Evolutionary conservation across 2,113 vertebrate species (phyloP).

Genomic region (Amblyopsis rosae): DNA sequence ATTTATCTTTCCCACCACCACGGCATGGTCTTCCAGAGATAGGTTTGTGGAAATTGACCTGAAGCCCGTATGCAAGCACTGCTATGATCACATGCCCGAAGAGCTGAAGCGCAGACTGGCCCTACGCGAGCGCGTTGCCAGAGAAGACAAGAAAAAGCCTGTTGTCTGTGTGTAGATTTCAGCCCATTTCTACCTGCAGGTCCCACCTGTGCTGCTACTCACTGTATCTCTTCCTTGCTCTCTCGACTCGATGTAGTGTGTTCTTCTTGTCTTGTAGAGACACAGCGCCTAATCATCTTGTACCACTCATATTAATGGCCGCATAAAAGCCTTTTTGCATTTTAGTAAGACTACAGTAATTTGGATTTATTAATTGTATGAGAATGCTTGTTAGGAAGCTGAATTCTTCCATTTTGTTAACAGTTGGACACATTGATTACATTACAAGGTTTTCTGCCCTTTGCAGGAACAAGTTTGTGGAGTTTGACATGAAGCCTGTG

Average conservation of each 20-base stretch:
- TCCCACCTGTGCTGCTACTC: slow-evolving; percentile 48
- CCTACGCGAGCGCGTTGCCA: slow-evolving; percentile 88
- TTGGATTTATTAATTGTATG: background rate
- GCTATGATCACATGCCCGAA: slow-evolving; percentile 95
- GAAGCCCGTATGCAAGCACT: slow-evolving; percentile 95
- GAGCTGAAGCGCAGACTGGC: slow-evolving; percentile 96
- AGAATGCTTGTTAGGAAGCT: background rate
- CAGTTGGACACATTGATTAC: background rate
- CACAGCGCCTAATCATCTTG: background rate
- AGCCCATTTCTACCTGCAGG: slow-evolving; percentile 60
- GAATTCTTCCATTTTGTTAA: too few species aligned
- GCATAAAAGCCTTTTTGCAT: background rate
- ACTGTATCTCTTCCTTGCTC: background rate
- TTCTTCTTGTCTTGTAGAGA: slow-evolving; percentile 6
- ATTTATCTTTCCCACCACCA: slow-evolving; percentile 54
- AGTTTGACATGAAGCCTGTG: slow-evolving; percentile 99
- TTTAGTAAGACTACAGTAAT: background rate
- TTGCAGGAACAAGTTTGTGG: slow-evolving; percentile 98
- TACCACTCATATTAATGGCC: background rate
- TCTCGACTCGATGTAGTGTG: slow-evolving; percentile 1
- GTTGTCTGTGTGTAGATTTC: slow-evolving; percentile 84
- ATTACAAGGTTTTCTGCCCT: slow-evolving; percentile 1
- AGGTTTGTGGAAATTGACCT: slow-evolving; percentile 99
- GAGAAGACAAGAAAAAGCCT: slow-evolving; percentile 90
- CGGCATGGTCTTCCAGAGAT: slow-evolving; percentile 79